Evolutionary conservation across 1,140 invertebrate genomes (phyloP).

Genomic region (Zeugodacus cucurbitae): DNA sequence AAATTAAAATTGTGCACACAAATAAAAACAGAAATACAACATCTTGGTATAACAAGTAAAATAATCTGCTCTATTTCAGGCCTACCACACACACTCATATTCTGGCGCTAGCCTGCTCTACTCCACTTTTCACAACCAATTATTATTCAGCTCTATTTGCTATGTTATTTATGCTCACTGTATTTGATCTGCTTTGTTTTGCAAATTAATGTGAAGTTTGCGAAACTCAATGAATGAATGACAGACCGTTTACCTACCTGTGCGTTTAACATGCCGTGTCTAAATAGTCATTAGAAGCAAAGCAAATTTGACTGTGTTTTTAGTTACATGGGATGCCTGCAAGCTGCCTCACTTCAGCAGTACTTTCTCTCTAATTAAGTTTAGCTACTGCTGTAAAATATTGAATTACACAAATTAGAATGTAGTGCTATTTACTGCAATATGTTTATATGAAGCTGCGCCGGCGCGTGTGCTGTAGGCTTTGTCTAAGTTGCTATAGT

Average conservation of each 20-base stretch:
- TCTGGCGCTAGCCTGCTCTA: neutral
- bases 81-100: neutral
- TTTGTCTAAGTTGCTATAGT: neutral
- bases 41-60: neutral
- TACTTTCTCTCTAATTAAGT: neutral
- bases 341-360: neutral
- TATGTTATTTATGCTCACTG: neutral
- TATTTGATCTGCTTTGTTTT: neutral
- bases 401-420: constrained; percentile 3
- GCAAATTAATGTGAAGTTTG: neutral
- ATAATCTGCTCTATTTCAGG: neutral
- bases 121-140: no score
- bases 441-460: neutral
- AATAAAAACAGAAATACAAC: neutral
- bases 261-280: neutral
- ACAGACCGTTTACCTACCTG: neutral
- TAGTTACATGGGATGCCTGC: neutral
- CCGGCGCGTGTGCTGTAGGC: neutral
- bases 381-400: neutral
- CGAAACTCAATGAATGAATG: neutral
- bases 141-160: neutral
- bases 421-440: neutral
- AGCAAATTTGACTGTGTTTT: neutral
- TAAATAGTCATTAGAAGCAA: neutral
- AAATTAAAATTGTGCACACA: neutral